Evolutionary conservation across 2,113 vertebrate species (phyloP), one percentile per base, ranked within the genome.

Genomic region (Grallaria varia): DNA sequence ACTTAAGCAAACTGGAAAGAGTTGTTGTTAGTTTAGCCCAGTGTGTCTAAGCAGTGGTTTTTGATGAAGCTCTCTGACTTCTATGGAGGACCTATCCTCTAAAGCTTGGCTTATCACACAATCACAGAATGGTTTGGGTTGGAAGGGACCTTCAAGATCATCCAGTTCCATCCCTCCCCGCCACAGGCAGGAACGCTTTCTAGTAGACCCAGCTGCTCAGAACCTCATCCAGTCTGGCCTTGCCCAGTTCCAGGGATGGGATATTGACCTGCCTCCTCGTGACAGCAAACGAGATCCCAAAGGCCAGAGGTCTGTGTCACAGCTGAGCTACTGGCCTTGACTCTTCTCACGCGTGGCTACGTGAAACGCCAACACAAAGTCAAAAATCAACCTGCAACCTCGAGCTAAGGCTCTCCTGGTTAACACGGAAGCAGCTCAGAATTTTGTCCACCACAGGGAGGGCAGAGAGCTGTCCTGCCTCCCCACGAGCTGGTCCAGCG

Each of bases 21-120:
- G 79, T 49, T 91, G 79, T 49, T 91, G 78, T 76, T 80, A 90
- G 75, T 88, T 89, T 91, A 91, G 87, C 59, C 64, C 60, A 67
- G 35, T 37, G 50, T 35, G 59, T 35, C 30, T 8, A 63, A 86
- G 87, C 86, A 93, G 72, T 4, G 12, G 63, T 31, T 91, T 85
- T 67, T 6, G 1, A 20, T 76, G 83, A 80, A 47, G 33, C 50
- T 83, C 21, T 15, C 90, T 84, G 76, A 75, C 27, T 89, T 83
- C 73, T 69, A n/a, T 4, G 44, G 23, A 72, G 76, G 5, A 23
- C 67, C 76, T 84, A 0, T 13, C 31, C 56, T 53, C 52, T 53
- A 56, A 92, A 75, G 14, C n/a, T 62, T 77, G 64, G 17, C 64
- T 6, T 35, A 28, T 44, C 72, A 42, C 25, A 76, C 44, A 69